These are phyloP conservation scores for Anableps anableps DNA, from an alignment of 2,797 vertebrate species.

Conservation along the genomic window DNA sequence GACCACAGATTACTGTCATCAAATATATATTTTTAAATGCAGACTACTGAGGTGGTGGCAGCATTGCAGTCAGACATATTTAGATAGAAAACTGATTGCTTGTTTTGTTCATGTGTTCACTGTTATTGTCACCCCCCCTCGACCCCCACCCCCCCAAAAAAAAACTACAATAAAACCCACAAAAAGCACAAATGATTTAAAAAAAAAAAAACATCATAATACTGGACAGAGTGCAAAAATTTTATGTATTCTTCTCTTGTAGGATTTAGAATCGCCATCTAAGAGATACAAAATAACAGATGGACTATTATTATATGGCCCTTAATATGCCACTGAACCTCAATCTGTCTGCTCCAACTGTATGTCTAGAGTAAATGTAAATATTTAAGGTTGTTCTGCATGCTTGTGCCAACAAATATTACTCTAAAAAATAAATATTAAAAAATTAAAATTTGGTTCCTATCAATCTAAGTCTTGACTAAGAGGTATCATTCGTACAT, in stretches of 20 bases:
- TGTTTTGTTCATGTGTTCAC: slow-evolving; percentile 29
- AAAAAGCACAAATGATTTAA: not conserved
- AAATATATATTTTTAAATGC: slow-evolving; percentile 40
- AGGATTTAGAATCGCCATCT: slow-evolving; percentile 13
- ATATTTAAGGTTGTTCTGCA: not conserved
- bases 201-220: slow-evolving; percentile 2
- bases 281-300: slow-evolving; percentile 3
- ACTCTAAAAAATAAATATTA: not conserved
- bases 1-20: slow-evolving; percentile 50
- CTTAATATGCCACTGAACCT: not conserved
- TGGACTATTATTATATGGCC: not conserved
- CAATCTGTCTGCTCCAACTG: not conserved
- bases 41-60: slow-evolving; percentile 46
- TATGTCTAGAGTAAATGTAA: not conserved
- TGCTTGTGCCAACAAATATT: not conserved
- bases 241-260: slow-evolving; percentile 3
- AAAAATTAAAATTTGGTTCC: not conserved
- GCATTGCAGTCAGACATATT: slow-evolving; percentile 48
- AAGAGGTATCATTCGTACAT: not conserved
- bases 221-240: too few species aligned
- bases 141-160: too few species aligned
- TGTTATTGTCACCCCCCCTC: slow-evolving; percentile 37
- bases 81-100: slow-evolving; percentile 51
- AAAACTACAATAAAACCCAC: slow-evolving; percentile 13
- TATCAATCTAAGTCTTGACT: not conserved